These are phyloP conservation scores for Lasioglossum vierecki DNA, from an alignment of 2,888 invertebrate genomes.

Conservation along the genomic window DNA sequence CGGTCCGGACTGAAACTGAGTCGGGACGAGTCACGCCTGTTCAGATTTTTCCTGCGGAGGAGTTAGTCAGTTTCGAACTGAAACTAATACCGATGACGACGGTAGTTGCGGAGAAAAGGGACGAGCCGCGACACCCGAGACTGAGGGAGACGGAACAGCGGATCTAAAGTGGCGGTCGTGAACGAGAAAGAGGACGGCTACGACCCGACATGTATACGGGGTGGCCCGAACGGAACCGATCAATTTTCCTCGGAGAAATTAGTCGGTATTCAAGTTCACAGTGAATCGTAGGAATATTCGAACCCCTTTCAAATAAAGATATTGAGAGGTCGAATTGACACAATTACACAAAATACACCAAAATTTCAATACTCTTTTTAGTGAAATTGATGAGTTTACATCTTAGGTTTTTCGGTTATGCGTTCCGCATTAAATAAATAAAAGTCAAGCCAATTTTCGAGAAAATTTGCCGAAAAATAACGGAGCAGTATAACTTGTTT, in stretches of 20 bases:
- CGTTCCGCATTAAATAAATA: too few species aligned
- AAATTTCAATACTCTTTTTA: too few species aligned
- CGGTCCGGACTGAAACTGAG: conserved; percentile 22
- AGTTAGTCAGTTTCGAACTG: conserved; percentile 62
- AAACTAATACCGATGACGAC: conserved; percentile 66
- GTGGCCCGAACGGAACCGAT: conserved; percentile 24
- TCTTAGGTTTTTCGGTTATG: too few species aligned
- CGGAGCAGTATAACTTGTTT: too few species aligned
- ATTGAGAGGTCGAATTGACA: too few species aligned
- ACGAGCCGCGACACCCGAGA: conserved; percentile 8
- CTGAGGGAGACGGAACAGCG: conserved; percentile 19
- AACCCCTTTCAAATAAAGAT: too few species aligned
- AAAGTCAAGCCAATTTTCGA: too few species aligned
- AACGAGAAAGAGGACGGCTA: conserved; percentile 53
- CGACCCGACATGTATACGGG: conserved; percentile 34
- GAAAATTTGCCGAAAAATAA: too few species aligned
- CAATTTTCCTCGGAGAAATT: not conserved
- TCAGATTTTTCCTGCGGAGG: conserved; percentile 56
- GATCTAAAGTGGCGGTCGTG: conserved; percentile 60
- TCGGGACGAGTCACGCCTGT: conserved; percentile 63
- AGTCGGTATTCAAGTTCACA: not conserved
- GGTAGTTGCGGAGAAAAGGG: conserved; percentile 28
- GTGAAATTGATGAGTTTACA: too few species aligned
- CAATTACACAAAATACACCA: too few species aligned
- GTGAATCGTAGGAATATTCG: too few species aligned